phyloP scores from a whole-genome alignment of 64 coral and sea anemone species.

The Anthopleura sola region DNA sequence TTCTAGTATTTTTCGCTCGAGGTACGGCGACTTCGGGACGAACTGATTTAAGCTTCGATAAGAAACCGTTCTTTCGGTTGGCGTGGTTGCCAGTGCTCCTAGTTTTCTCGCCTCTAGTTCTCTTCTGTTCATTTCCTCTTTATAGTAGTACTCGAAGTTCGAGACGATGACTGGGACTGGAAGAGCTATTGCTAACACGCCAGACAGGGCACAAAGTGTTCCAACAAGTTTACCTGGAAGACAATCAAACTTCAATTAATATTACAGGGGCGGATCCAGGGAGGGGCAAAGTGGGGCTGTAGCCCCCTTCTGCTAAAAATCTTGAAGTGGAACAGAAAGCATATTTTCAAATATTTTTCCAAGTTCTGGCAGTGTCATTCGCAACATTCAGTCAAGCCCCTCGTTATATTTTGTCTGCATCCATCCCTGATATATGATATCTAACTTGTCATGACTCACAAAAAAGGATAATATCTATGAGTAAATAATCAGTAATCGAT shows the following conservation, averaged over 20 bases:
- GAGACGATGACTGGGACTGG: constrained; percentile 89
- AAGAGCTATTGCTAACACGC: constrained; percentile 75
- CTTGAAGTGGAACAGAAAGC: no score
- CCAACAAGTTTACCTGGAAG: constrained; percentile 80
- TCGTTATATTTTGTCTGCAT: no score
- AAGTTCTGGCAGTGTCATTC: no score
- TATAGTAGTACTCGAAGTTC: constrained; percentile 95
- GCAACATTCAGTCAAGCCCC: no score
- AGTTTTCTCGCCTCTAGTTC: constrained; percentile 15
- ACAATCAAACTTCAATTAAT: background rate
- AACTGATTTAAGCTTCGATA: constrained; percentile 47
- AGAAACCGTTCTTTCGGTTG: background rate
- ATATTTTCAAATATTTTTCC: no score
- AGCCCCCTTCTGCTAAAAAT: no score
- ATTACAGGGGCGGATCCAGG: no score
- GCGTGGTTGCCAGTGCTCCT: background rate
- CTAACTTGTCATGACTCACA: no score
- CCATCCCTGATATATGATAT: no score
- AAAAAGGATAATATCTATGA: no score
- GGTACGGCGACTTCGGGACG: constrained; percentile 33
- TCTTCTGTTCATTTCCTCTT: constrained; percentile 52
- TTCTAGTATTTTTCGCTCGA: constrained; percentile 22
- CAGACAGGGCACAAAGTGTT: constrained; percentile 72
- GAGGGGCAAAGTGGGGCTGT: no score
- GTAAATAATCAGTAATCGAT: no score